Evolutionary conservation across 2,113 vertebrate species (phyloP), one percentile per base, ranked within the genome.

Genomic region (Telmatochromis sp.): DNA sequence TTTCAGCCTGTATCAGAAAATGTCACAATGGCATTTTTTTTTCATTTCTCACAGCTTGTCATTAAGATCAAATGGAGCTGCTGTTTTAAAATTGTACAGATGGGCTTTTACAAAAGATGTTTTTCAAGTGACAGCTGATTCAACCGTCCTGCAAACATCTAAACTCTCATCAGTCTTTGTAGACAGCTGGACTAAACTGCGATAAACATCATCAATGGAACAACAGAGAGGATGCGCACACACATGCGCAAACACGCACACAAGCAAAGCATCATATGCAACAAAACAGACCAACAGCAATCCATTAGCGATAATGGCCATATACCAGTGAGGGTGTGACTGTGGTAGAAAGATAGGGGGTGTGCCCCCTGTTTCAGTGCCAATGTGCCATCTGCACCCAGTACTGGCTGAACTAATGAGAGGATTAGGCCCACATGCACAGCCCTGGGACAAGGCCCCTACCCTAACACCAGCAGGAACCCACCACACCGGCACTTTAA

Each of bases 341-440:
- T 90, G 85, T 17, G 45, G 80, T 65, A 89, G 80, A 84, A 84
- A 91, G 81, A 85, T 58, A 26, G 37, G 57, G 89, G 87, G 82
- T 49, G 57, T 70, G 80, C 63, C 45, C 81, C 82, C 83, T 88
- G 84, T 86, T 93, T 91, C 82, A 54, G 90, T 95, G 96, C 95
- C 95, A 96, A 92, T 63, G 87, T 94, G 94, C 95, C 95, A 96
- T 96, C 95, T 96, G 96, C 88, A 90, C 87, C 83, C 79, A 85
- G 92, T 15, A 47, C 90, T 53, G 75, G 87, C 81, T 85, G 86
- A 93, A 88, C 90, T 96, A 96, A 96, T 96, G 94, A 97, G 93
- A 90, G 92, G 94, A 96, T 96, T 95, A 96, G 86, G 79, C 85
- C 87, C 91, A 89, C 85, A 88, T 87, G 86, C 92, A 91, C 86